Evolutionary conservation across 2,113 vertebrate genomes (phyloP).

Genomic region (Nothobranchius kuhntae): DNA sequence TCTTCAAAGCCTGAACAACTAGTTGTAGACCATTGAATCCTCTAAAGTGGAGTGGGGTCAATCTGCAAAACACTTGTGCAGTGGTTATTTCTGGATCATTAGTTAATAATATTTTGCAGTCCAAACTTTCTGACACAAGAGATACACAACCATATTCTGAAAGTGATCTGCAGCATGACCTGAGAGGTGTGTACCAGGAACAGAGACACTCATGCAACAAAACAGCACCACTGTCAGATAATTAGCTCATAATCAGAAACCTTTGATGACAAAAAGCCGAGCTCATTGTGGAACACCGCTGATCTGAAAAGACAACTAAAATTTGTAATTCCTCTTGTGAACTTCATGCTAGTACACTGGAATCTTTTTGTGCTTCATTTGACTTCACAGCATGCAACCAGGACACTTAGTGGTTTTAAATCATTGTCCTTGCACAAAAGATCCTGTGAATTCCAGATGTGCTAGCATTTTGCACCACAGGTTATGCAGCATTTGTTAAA

Average conservation of each 20-base stretch:
- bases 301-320: constrained; percentile 36
- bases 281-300: constrained; percentile 13
- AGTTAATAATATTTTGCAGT: constrained; percentile 3
- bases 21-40: constrained; percentile 32
- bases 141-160: constrained; percentile 13
- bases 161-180: constrained; percentile 10
- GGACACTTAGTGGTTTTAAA: neutral
- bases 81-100: constrained; percentile 11
- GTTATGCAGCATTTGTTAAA: constrained; percentile 37
- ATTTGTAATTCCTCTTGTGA: neutral
- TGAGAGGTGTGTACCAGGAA: constrained; percentile 20
- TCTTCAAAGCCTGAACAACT: constrained; percentile 55
- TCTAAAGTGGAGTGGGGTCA: constrained; percentile 14
- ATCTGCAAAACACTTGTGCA: constrained; percentile 33
- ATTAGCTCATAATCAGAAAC: constrained; percentile 20
- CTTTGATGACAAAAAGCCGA: constrained; percentile 24
- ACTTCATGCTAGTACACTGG: neutral
- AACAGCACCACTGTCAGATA: constrained; percentile 10
- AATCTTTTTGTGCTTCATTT: neutral
- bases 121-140: constrained; percentile 9
- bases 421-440: neutral
- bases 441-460: constrained; percentile 38
- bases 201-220: neutral
- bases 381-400: constrained; percentile 1
- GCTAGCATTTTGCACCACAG: constrained; percentile 15